Evolutionary conservation across 2,888 invertebrate species (phyloP), one percentile per base, ranked within the genome.

Genomic region (Gerosis bhagava): DNA sequence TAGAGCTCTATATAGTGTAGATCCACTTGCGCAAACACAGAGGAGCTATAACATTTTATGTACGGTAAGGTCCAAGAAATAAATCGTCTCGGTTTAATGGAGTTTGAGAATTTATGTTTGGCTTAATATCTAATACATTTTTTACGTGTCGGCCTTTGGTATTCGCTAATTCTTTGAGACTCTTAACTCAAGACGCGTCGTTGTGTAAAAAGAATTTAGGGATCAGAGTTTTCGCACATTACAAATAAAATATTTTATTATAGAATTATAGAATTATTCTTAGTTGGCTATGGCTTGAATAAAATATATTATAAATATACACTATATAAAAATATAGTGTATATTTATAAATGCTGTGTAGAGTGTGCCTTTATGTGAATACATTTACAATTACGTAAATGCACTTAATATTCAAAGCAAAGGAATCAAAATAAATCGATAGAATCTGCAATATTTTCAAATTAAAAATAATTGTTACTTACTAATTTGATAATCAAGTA

Each of bases 41-140:
- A 70, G 73, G 68, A 73, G 70, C 70, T 70, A 53, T 51, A 53
- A 50, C 52, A 59, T 55, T 59, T 63, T 61, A 62, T 57, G 64
- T 54, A 56, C 53, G 48, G 60, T 54, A 50, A 59, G 62, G 63
- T 62, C 58, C 60, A 63, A 62, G 63, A 70, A 81, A 80, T 81
- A 79, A 77, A 77, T 81, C 74, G 72, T 67, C 71, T 67, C 67
- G 69, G 60, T 67, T 78, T 83, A 84, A 83, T 83, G 84, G 83
- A 75, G 77, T 80, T 81, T 59, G 62, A 68, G 58, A 78, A 83
- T 84, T 82, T 83, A 82, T 84, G 78, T 73, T 59, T 62, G 65
- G 70, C 66, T 70, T 67, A 67, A 64, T 70, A 70, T 70, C 68
- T 78, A 77, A 77, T 75, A 74, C 73, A 71, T 71, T 62, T 62